Evolutionary conservation across 2,113 vertebrate species (phyloP).

Genomic region (Brachyistius frenatus): DNA sequence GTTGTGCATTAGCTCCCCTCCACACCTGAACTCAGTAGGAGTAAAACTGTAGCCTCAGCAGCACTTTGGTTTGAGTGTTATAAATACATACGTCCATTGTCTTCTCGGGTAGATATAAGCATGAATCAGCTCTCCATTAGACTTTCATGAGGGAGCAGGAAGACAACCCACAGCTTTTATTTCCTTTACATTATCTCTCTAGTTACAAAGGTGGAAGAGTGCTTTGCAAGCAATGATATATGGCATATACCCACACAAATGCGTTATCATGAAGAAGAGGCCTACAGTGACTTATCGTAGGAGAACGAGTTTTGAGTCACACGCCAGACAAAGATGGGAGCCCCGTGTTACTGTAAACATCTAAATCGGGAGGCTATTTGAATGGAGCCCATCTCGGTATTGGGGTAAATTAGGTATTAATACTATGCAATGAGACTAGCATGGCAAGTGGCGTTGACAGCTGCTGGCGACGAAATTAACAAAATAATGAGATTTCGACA

Average conservation of each 20-base stretch:
- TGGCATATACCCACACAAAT: slow-evolving; percentile 58
- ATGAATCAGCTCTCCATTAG: slow-evolving; percentile 78
- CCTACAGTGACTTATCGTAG: slow-evolving; percentile 45
- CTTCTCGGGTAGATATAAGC: slow-evolving; percentile 58
- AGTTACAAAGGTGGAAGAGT: slow-evolving; percentile 53
- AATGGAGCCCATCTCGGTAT: slow-evolving; percentile 52
- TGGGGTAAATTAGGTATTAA: slow-evolving; percentile 69
- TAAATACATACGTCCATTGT: slow-evolving; percentile 68
- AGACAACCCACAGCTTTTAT: slow-evolving; percentile 73
- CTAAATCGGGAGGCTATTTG: slow-evolving; percentile 47
- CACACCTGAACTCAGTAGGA: slow-evolving; percentile 75
- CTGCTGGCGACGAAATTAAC: slow-evolving; percentile 65
- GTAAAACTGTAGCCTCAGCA: slow-evolving; percentile 71
- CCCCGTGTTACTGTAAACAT: slow-evolving; percentile 57
- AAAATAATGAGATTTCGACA: slow-evolving; percentile 72
- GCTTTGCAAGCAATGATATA: slow-evolving; percentile 61
- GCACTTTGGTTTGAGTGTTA: slow-evolving; percentile 76
- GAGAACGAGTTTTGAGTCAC: slow-evolving; percentile 34
- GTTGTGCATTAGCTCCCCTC: slow-evolving; percentile 70
- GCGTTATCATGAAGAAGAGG: slow-evolving; percentile 69
- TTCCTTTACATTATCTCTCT: slow-evolving; percentile 70
- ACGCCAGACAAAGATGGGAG: slow-evolving; percentile 46
- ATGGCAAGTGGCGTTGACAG: slow-evolving; percentile 48
- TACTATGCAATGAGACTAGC: slow-evolving; percentile 54
- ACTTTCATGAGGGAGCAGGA: slow-evolving; percentile 75